phyloP scores from a whole-genome alignment of 2,888 invertebrate genomes.

The Allacma fusca region DNA sequence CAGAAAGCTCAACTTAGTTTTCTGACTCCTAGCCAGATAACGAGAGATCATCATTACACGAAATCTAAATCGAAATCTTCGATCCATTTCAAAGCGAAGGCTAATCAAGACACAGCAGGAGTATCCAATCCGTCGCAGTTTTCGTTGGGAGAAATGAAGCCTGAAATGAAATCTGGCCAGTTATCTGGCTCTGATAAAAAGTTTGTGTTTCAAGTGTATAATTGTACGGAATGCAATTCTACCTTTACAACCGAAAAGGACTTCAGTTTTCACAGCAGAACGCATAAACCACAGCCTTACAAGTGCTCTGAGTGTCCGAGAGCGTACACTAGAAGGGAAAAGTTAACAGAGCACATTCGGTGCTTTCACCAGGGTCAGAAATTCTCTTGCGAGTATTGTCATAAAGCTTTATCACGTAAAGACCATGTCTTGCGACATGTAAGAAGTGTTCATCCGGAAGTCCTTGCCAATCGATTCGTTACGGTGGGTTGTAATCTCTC shows the following conservation, averaged over 20 bases:
- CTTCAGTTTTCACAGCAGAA: slow-evolving; percentile 49
- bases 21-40: slow-evolving; percentile 43
- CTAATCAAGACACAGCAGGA: slow-evolving; percentile 7
- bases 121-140: background rate
- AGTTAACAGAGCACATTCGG: slow-evolving; percentile 57
- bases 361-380: slow-evolving; percentile 60
- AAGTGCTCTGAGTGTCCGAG: slow-evolving; percentile 57
- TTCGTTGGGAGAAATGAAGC: slow-evolving; percentile 5
- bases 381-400: slow-evolving; percentile 57
- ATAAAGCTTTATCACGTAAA: slow-evolving; percentile 48
- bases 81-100: slow-evolving; percentile 9
- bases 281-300: slow-evolving; percentile 56
- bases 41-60: background rate
- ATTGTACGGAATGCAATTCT: slow-evolving; percentile 52
- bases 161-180: slow-evolving; percentile 6
- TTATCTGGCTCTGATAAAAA: slow-evolving; percentile 41
- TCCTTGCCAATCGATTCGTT: slow-evolving; percentile 54
- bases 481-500: too few relatives aligned
- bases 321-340: slow-evolving; percentile 57
- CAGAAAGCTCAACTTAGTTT: slow-evolving; percentile 55
- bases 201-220: slow-evolving; percentile 48
- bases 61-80: slow-evolving; percentile 22
- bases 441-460: slow-evolving; percentile 57
- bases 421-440: slow-evolving; percentile 56
- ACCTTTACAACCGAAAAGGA: slow-evolving; percentile 55